These are phyloP conservation scores for Auanema sp. DNA, from an alignment of 2,888 invertebrate genomes.

Conservation along the genomic window DNA sequence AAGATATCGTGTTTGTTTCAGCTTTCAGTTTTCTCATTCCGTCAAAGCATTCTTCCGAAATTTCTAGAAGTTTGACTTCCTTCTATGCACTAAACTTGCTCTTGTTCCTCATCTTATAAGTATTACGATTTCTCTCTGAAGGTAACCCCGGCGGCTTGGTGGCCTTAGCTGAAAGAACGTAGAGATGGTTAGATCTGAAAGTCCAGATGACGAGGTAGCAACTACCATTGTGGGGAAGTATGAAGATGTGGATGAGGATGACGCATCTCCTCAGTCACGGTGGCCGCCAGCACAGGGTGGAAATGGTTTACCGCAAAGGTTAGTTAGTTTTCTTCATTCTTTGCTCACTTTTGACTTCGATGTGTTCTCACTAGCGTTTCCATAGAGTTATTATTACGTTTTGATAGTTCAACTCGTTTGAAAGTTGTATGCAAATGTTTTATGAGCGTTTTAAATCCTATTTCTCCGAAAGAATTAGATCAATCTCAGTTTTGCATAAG, in stretches of 20 bases:
- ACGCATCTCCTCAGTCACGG: conserved; percentile 19
- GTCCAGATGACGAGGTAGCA: conserved; percentile 42
- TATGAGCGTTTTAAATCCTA: not conserved
- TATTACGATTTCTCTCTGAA: conserved; percentile 17
- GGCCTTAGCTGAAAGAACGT: conserved; percentile 12
- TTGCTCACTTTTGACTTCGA: not conserved
- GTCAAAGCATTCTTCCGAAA: too few relatives aligned
- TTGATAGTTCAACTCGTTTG: not conserved
- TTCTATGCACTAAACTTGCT: too few relatives aligned
- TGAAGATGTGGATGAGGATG: conserved; percentile 22
- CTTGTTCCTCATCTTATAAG: too few relatives aligned
- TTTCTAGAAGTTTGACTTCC: too few relatives aligned
- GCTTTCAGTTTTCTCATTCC: too few relatives aligned
- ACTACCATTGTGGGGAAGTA: conserved; percentile 10
- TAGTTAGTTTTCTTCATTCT: not conserved
- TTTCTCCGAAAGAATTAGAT: not conserved
- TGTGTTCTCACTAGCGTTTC: not conserved
- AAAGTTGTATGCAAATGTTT: conserved; percentile 3
- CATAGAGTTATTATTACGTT: not conserved
- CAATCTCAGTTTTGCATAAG: too few relatives aligned
- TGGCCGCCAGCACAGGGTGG: conserved; percentile 16
- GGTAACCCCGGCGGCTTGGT: conserved; percentile 47
- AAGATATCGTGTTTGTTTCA: too few relatives aligned
- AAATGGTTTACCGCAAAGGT: conserved; percentile 18
- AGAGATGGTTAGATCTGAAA: conserved; percentile 50